Conservation (phyloP, 1,140 invertebrate species). For the Drosophila rufa region DNA sequence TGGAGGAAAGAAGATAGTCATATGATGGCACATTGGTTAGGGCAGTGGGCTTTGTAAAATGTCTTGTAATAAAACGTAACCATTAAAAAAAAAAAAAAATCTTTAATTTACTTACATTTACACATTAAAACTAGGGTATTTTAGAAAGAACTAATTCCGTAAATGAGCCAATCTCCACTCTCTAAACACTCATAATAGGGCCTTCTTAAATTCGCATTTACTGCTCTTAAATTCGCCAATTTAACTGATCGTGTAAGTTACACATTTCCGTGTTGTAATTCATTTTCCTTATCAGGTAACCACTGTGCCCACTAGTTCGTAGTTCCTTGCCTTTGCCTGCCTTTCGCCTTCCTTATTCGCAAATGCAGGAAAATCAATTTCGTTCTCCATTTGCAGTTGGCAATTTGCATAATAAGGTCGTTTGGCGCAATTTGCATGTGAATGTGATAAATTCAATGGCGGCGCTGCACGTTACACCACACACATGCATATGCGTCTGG, state of each 20-base stretch:
- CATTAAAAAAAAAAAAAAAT: too few relatives aligned
- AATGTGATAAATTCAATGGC: conserved; percentile 85
- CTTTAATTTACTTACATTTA: too few relatives aligned
- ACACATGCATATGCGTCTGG: conserved; percentile 35
- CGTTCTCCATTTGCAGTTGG: conserved; percentile 85
- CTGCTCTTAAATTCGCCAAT: neutral
- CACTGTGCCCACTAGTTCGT: conserved; percentile 44
- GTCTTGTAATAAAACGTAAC: too few relatives aligned
- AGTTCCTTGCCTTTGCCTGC: conserved; percentile 22
- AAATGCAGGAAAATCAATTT: conserved; percentile 85
- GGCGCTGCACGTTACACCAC: conserved; percentile 55
- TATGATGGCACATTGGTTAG: conserved; percentile 1
- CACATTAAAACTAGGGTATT: too few relatives aligned
- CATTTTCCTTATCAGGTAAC: conserved; percentile 43
- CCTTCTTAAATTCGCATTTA: conserved; percentile 13
- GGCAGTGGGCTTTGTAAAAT: too few relatives aligned
- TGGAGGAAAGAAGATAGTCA: neutral
- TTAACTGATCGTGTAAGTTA: conserved; percentile 47
- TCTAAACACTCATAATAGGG: neutral
- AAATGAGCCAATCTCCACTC: neutral
- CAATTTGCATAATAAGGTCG: conserved; percentile 85
- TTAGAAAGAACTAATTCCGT: too few relatives aligned
- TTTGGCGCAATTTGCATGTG: conserved; percentile 85
- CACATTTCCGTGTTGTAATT: conserved; percentile 48
- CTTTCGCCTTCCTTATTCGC: conserved; percentile 30